phyloP scores from a whole-genome alignment of 2,888 invertebrate genomes.

The Lobophora halterata region DNA sequence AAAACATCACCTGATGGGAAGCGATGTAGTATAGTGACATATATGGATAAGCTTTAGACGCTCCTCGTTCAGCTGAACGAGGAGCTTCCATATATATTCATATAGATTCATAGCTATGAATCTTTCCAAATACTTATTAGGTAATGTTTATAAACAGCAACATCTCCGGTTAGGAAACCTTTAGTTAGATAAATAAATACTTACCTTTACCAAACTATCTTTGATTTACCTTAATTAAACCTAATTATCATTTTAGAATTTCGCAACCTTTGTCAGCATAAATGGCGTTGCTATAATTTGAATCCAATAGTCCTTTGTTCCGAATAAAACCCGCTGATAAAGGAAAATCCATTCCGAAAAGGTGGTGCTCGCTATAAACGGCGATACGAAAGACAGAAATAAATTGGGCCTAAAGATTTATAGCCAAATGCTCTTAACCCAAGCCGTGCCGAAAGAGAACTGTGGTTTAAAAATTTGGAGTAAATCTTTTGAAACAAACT shows the following conservation, averaged over 20 bases:
- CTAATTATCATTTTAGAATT: constrained; percentile 28
- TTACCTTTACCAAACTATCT: constrained; percentile 5
- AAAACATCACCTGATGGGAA: too few relatives aligned
- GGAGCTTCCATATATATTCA: too few relatives aligned
- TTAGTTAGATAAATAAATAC: neutral
- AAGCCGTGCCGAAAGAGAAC: constrained; percentile 46
- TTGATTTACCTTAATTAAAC: constrained; percentile 11
- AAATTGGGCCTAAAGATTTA: constrained; percentile 73
- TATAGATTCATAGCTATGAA: too few relatives aligned
- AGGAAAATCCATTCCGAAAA: constrained; percentile 46
- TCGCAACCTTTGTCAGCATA: constrained; percentile 35
- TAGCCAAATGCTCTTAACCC: constrained; percentile 76
- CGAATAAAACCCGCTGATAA: constrained; percentile 16
- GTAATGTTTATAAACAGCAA: too few relatives aligned
- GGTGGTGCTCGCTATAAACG: constrained; percentile 53
- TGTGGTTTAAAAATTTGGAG: constrained; percentile 50
- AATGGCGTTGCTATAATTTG: constrained; percentile 52
- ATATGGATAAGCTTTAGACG: too few relatives aligned
- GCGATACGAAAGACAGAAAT: constrained; percentile 62
- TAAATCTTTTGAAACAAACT: constrained; percentile 35
- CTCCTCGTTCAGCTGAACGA: too few relatives aligned
- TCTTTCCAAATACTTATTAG: too few relatives aligned
- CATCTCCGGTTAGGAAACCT: too few relatives aligned
- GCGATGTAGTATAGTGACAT: too few relatives aligned
- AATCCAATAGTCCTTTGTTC: constrained; percentile 59